Evolutionary conservation across 2,113 vertebrate genomes (phyloP).

Genomic region (Toxotes jaculatrix): DNA sequence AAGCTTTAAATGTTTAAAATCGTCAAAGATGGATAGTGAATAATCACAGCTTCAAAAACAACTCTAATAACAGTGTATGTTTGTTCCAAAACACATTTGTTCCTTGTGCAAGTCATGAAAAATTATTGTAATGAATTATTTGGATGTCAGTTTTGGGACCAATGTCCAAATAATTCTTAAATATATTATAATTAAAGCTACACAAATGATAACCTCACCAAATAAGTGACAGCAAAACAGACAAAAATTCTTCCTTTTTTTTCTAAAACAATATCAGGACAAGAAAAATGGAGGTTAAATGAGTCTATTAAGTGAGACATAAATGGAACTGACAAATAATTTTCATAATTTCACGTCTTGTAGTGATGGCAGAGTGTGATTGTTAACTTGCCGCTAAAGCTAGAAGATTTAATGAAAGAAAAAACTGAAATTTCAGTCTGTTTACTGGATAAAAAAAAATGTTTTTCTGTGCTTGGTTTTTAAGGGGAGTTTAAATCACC

Average conservation of each 20-base stretch:
- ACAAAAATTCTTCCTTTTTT: too few species aligned
- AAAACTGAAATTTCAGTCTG: too few species aligned
- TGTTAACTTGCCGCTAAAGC: neutral
- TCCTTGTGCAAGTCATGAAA: neutral
- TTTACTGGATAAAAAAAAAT: too few species aligned
- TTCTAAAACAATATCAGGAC: neutral
- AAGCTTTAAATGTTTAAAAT: neutral
- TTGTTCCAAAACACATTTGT: neutral
- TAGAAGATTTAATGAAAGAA: neutral
- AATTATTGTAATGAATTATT: neutral
- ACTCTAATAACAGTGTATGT: neutral
- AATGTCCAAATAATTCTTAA: neutral
- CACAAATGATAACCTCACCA: neutral
- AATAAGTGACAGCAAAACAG: neutral
- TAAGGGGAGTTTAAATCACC: neutral
- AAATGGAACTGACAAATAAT: neutral
- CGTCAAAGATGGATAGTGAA: slow-evolving; percentile 1
- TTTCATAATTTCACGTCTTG: neutral
- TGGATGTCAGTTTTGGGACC: neutral
- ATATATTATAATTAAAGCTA: neutral
- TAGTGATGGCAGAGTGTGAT: neutral
- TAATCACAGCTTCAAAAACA: neutral
- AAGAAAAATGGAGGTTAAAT: neutral
- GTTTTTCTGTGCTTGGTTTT: neutral
- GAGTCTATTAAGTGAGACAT: neutral